Evolutionary conservation across 2,113 vertebrate genomes (phyloP).

Genomic region (Anas platyrhynchos): DNA sequence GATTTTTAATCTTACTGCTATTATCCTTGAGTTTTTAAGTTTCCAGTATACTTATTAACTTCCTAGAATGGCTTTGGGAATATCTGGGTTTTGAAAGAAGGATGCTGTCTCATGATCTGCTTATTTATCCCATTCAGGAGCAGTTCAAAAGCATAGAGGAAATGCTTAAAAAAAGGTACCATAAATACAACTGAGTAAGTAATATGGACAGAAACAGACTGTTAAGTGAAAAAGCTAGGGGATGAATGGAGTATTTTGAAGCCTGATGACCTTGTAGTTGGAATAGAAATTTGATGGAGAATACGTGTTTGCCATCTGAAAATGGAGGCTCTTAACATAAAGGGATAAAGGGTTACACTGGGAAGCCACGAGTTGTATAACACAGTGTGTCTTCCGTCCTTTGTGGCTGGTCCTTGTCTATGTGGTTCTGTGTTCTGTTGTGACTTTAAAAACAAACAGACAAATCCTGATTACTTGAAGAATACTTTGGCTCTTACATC

Average conservation of each 20-base stretch:
- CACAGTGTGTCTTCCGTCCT: neutral
- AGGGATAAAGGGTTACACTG: neutral
- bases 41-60: neutral
- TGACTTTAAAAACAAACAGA: neutral
- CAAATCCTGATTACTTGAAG: neutral
- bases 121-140: neutral
- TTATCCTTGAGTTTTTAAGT: neutral
- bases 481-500: neutral
- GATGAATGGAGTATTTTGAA: neutral
- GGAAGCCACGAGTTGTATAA: neutral
- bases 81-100: neutral
- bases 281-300: neutral
- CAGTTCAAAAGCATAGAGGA: neutral
- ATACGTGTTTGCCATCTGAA: neutral
- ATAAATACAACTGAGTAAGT: neutral
- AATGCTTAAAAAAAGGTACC: neutral
- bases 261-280: neutral
- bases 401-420: neutral
- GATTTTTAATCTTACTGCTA: neutral
- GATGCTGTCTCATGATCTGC: neutral
- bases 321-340: neutral
- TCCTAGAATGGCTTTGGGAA: neutral
- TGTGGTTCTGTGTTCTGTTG: neutral
- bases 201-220: neutral
- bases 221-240: neutral